Base-by-base conservation (phyloP, 2,113 vertebrate species). In the Ictalurus punctatus region DNA sequence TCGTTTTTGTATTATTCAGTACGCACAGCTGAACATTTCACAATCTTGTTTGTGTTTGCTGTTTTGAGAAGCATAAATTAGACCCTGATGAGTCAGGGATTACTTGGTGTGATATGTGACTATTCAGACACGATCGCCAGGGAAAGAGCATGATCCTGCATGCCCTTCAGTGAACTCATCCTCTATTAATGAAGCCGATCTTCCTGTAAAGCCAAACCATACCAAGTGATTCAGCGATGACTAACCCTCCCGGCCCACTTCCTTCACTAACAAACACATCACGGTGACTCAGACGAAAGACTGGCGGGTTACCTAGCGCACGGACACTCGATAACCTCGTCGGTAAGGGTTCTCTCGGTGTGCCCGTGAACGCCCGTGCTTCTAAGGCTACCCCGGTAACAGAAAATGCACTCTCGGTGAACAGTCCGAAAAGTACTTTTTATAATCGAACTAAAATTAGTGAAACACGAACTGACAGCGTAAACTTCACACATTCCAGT, bases 221-320 rank as follows among this genome's bases (percentile, higher is more conserved):
- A 84, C 44, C 61, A 58, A 69, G 54, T 85, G 83, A 89, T 44
- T 89, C 88, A 89, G 48, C 14, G 44, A 89, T 89, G 88, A 89
- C 83, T 80, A 85, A 71, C 37, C 52, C 23, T 71, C 71, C 58
- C 30, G 34, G 59, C 78, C 44, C 80, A 74, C 40, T 73, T 56
- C 17, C 67, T 84, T 58, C 52, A 37, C 52, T n/a, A 16, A 44
- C 34, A 61, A 52, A 71, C 67, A 52, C 81, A 65, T 65, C 44
- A 54, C 83, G 13, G 34, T 85, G 82, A 87, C 86, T 69, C 85
- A 71, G 37, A 44, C 21, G 7, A 61, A 30, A 78, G 48, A 76
- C 12, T 25, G 6, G 27, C 6, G 58, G 12, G 40, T 44, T 74
- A 78, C 54, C 87, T 73, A 74, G 71, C 54, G 7, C 69, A 34